Base-by-base conservation (phyloP, 2,113 vertebrate species). In the Brachionichthys hirsutus region DNA sequence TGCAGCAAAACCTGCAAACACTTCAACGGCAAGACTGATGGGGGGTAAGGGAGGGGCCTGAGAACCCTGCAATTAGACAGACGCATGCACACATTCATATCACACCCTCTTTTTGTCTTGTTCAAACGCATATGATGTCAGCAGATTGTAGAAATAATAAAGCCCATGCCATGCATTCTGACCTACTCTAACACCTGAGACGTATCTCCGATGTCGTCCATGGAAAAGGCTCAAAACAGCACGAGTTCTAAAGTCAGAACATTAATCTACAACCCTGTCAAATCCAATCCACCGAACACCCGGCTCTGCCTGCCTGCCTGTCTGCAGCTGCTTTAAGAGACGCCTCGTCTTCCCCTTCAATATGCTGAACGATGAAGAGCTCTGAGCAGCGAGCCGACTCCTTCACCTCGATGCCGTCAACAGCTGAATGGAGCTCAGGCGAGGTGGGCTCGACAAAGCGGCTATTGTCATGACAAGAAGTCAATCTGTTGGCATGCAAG, bases 261-360 rank as follows among this genome's bases (percentile, higher is more conserved):
- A 54, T 62, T 69, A 75, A 81, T 70, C 76, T 77, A 83, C 76
- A 80, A 76, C 84, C 36, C 72, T 12, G 70, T 82, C 75, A 78
- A 66, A 75, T 78, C 57, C 62, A 55, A 54, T 71, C 69, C 80
- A 36, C 55, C 15, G n/a, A 16, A 34, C 52, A 1, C 9, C 19
- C 19, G 42, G 18, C 12, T 35, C 6, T 4, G 12, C 12, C 9
- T 4, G 45, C 9, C 54, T 2, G 0, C 50, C 22, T 22, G 59
- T 77, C 78, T 62, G 56, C 51, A 75, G 85, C 82, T 82, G 81
- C 77, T 83, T 76, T 61, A 55, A 82, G 75, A 78, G 59, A 71
- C 1, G 54, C 70, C 72, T 87, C 80, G 85, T 89, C 87, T 88
- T 85, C 82, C 82, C 65, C 77, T 75, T 87, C 87, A 85, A 80